Percentiles rank a stretch among this genome's conserved stretches.
Evolutionary conservation across 2,797 vertebrate genomes (phyloP).

Genomic region (Euphonia xanthogaster): DNA sequence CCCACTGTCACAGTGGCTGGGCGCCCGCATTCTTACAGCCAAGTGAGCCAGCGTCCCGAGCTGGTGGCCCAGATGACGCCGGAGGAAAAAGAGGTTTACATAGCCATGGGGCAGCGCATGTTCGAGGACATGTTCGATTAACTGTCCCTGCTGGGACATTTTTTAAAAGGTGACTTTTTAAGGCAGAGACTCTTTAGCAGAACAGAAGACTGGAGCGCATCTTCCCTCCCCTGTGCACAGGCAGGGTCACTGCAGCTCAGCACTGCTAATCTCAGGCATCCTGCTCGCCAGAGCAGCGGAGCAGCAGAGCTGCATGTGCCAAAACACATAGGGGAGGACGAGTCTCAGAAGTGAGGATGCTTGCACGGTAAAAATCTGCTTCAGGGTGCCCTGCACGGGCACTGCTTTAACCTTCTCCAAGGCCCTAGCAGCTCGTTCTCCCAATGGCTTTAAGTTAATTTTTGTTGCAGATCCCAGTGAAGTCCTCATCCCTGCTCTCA

Average conservation of each 20-base stretch:
- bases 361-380: neutral
- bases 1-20: conserved; percentile 89
- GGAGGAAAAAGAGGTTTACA: conserved; percentile 95
- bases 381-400: neutral
- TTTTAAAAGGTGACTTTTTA: neutral
- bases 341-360: neutral
- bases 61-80: conserved; percentile 94
- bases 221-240: neutral
- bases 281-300: neutral
- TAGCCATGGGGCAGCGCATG: conserved; percentile 93
- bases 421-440: neutral
- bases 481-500: neutral
- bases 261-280: neutral
- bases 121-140: conserved; percentile 91
- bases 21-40: conserved; percentile 83
- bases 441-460: neutral
- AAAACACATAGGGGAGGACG: neutral
- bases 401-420: neutral
- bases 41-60: conserved; percentile 93
- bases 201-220: neutral
- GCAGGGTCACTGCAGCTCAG: neutral
- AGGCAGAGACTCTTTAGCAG: neutral
- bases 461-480: neutral
- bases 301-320: neutral
- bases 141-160: neutral